Evolutionary conservation across 2,888 invertebrate species (phyloP).

Genomic region (Pycnomerus fuliginosus): DNA sequence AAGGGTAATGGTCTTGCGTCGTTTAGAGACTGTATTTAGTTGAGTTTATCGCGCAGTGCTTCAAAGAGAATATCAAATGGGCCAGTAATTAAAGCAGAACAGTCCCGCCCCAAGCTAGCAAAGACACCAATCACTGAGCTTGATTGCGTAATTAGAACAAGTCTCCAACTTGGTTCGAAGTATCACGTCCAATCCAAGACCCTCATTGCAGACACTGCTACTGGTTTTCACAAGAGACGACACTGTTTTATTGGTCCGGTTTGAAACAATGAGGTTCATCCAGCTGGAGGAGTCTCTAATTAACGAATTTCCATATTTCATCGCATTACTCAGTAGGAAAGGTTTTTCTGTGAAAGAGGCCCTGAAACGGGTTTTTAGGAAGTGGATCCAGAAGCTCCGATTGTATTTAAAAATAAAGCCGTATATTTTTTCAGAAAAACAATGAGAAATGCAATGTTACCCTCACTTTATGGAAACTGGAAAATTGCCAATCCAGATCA

Average conservation of each 20-base stretch:
- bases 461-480: no score
- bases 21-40: neutral
- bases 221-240: slow-evolving; percentile 36
- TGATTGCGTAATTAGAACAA: slow-evolving; percentile 55
- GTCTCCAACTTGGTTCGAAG: slow-evolving; percentile 42
- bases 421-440: no score
- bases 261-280: slow-evolving; percentile 27
- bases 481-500: no score
- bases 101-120: slow-evolving; percentile 42
- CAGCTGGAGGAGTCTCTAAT: no score
- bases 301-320: no score
- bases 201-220: slow-evolving; percentile 44
- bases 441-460: no score
- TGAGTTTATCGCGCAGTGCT: slow-evolving; percentile 1
- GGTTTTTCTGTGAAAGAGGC: no score
- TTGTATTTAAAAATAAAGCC: no score
- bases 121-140: slow-evolving; percentile 46
- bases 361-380: no score
- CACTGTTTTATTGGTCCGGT: slow-evolving; percentile 22
- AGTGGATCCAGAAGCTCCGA: no score
- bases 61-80: slow-evolving; percentile 21
- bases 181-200: slow-evolving; percentile 42
- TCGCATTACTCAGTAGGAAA: no score
- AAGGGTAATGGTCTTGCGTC: slow-evolving; percentile 1
- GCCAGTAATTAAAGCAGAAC: slow-evolving; percentile 50